phyloP scores from a whole-genome alignment of 2,797 vertebrate genomes.

The Sebastes vulpes region DNA sequence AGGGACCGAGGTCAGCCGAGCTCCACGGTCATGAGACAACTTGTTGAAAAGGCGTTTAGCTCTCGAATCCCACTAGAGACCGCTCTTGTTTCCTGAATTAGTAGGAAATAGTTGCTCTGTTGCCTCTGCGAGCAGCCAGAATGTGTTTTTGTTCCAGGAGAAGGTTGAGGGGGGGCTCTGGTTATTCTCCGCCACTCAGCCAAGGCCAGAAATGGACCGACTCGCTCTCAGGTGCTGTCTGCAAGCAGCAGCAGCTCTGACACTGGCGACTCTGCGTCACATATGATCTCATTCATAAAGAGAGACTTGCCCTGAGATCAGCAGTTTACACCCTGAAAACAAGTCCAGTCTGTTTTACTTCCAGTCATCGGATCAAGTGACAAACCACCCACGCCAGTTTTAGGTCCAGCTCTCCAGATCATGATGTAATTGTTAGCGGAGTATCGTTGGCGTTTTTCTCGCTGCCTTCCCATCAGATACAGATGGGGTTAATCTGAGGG shows the following conservation, averaged over 20 bases:
- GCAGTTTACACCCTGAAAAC: background rate
- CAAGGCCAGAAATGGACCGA: conserved; percentile 50
- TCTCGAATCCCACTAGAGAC: conserved; percentile 17
- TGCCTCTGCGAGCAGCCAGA: conserved; percentile 42
- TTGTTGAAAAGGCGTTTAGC: conserved; percentile 25
- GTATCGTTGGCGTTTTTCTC: conserved; percentile 6
- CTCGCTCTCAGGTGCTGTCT: conserved; percentile 9
- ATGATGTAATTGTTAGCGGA: conserved; percentile 48
- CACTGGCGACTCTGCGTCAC: background rate
- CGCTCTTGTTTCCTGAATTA: conserved; percentile 55
- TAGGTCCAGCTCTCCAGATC: background rate
- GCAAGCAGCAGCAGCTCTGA: conserved; percentile 14
- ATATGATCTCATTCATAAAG: conserved; percentile 39
- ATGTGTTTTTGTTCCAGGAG: conserved; percentile 60
- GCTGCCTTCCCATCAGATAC: conserved; percentile 28
- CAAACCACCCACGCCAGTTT: background rate
- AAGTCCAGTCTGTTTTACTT: conserved; percentile 3
- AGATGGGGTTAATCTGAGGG: conserved; percentile 59
- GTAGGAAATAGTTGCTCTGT: conserved; percentile 55
- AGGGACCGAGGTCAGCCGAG: conserved; percentile 20
- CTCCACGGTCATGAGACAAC: conserved; percentile 40
- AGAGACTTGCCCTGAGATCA: background rate
- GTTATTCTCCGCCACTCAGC: conserved; percentile 53
- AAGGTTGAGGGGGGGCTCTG: conserved; percentile 44
- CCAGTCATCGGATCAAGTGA: conserved; percentile 3